Percentiles rank a stretch among this genome's conserved stretches.
These are phyloP conservation scores for Xenopus laevis DNA, from an alignment of 2,113 vertebrate genomes.

Conservation along the genomic window DNA sequence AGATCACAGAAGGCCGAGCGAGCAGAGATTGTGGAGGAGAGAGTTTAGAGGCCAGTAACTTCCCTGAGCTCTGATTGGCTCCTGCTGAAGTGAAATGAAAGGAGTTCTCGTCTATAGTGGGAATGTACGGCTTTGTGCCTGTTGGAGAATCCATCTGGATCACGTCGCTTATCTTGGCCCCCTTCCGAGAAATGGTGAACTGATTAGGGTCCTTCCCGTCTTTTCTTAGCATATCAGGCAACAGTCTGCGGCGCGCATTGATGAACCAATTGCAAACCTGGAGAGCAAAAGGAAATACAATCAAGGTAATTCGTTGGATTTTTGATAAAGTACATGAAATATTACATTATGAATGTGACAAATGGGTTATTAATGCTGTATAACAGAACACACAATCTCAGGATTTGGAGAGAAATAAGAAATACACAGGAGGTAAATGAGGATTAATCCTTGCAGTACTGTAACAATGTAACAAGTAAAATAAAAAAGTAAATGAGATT, in stretches of 20 bases:
- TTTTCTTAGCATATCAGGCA: conserved; percentile 75
- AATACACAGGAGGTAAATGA: no score
- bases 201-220: conserved; percentile 86
- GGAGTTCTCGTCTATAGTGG: conserved; percentile 71
- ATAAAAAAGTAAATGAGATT: no score
- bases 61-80: conserved; percentile 60
- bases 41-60: conserved; percentile 66
- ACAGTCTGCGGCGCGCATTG: conserved; percentile 79
- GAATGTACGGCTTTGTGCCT: conserved; percentile 74
- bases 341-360: no score
- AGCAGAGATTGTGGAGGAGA: conserved; percentile 68
- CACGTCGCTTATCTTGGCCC: conserved; percentile 79
- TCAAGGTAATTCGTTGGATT: no score
- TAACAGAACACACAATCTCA: no score
- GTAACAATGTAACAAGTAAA: no score
- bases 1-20: conserved; percentile 93
- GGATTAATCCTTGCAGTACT: no score
- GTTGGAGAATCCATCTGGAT: conserved; percentile 75
- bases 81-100: conserved; percentile 70
- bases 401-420: no score
- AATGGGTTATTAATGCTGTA: no score
- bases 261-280: conserved; percentile 86
- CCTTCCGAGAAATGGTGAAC: conserved; percentile 86
- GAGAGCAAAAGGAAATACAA: conserved; percentile 50
- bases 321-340: background rate